Conservation (phyloP, 2,797 vertebrate species). For the Adelosebastes latens region DNA sequence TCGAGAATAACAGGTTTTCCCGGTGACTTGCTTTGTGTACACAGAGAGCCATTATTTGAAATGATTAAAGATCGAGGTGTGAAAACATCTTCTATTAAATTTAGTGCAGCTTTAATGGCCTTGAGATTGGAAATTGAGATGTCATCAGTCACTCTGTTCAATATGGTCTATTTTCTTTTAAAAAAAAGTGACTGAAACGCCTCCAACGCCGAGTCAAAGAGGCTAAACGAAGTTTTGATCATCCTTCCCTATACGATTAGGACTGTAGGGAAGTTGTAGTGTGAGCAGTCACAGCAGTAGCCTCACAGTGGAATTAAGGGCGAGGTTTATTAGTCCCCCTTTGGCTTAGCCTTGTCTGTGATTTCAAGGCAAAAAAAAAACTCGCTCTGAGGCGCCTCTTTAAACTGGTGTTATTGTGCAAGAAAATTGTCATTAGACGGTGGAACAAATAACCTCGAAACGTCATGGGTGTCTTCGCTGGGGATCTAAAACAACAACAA, state of each 20-base stretch:
- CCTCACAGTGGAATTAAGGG: constrained; percentile 80
- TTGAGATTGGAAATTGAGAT: constrained; percentile 46
- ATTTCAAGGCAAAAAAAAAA: constrained; percentile 80
- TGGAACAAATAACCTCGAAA: constrained; percentile 90
- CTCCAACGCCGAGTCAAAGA: constrained; percentile 30
- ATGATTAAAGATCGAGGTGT: constrained; percentile 33
- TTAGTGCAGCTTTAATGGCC: constrained; percentile 34
- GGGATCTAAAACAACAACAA: constrained; percentile 87
- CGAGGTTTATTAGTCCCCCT: constrained; percentile 83
- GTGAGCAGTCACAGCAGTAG: constrained; percentile 65
- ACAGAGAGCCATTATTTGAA: constrained; percentile 20
- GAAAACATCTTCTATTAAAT: constrained; percentile 45
- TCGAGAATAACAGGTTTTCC: constrained; percentile 16
- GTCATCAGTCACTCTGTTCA: constrained; percentile 47
- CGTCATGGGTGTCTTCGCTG: constrained; percentile 84
- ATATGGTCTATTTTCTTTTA: constrained; percentile 28
- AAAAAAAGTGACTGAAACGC: constrained; percentile 31
- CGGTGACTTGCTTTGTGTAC: neutral
- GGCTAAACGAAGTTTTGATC: constrained; percentile 65
- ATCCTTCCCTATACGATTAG: constrained; percentile 60
- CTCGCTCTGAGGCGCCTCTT: constrained; percentile 85
- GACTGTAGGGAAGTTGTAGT: constrained; percentile 61
- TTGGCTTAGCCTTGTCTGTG: constrained; percentile 83
- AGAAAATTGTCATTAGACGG: constrained; percentile 89
- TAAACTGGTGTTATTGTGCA: constrained; percentile 86